phyloP scores from a whole-genome alignment of 2,888 invertebrate species.

The Trichopria drosophilae region DNA sequence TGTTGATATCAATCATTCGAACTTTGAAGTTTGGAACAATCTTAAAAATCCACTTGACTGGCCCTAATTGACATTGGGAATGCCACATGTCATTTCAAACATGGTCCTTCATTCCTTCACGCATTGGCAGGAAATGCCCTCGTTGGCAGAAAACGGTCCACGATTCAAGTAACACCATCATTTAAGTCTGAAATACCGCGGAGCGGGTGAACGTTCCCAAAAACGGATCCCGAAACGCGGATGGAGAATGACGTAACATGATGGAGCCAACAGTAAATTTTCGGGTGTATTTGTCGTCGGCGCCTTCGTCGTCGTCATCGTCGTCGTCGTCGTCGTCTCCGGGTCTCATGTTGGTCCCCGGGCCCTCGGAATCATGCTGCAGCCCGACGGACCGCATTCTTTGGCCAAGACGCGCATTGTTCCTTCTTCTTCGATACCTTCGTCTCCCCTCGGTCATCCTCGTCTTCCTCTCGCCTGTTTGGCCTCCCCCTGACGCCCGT shows the following conservation, averaged over 20 bases:
- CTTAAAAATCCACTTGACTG: no score
- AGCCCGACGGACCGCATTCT: conserved; percentile 58
- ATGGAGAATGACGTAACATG: conserved; percentile 45
- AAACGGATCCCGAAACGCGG: not conserved
- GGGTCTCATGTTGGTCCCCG: conserved; percentile 19
- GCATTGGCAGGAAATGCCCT: no score
- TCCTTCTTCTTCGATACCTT: conserved; percentile 42
- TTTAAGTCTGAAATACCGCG: no score
- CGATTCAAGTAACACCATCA: no score
- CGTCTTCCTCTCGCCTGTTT: conserved; percentile 24
- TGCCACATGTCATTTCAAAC: no score
- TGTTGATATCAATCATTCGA: no score
- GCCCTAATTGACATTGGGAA: no score
- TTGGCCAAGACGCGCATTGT: conserved; percentile 58
- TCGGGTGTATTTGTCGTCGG: conserved; percentile 49
- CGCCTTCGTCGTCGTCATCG: conserved; percentile 23
- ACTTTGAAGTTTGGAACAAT: no score
- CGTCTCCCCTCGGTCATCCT: conserved; percentile 30
- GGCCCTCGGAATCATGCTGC: conserved; percentile 34
- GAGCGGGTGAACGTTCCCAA: not conserved
- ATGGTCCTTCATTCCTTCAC: no score
- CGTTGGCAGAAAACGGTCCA: no score
- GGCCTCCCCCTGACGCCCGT: conserved; percentile 24
- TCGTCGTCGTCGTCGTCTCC: conserved; percentile 18
- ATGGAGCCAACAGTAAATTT: conserved; percentile 48